Evolutionary conservation across 2,888 invertebrate species (phyloP).

Genomic region (Eilema griseolum): DNA sequence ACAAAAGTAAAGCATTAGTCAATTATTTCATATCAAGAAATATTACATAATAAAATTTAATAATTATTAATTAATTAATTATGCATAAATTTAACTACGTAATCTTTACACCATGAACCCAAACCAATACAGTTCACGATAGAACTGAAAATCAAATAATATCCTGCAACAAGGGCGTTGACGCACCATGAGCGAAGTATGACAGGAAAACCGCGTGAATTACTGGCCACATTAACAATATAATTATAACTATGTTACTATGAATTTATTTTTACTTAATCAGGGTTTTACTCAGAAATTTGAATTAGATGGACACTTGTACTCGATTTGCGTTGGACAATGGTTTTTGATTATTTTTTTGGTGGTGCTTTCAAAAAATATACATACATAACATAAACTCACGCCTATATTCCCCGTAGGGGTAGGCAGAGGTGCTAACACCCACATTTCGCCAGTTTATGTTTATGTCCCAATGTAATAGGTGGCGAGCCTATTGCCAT

Average conservation of each 20-base stretch:
- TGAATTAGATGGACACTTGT: background rate
- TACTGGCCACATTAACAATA: conserved; percentile 33
- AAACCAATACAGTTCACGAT: conserved; percentile 18
- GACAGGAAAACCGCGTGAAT: conserved; percentile 57
- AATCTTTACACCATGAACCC: background rate
- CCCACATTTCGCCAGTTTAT: too few species aligned
- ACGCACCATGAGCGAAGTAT: conserved; percentile 46
- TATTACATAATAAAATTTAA: too few species aligned
- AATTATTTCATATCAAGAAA: too few species aligned
- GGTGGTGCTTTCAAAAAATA: too few species aligned
- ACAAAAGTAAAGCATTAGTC: too few species aligned
- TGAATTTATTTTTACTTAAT: conserved; percentile 21
- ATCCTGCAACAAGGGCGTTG: conserved; percentile 55
- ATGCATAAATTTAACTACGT: background rate
- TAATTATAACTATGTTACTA: conserved; percentile 35
- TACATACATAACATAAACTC: too few species aligned
- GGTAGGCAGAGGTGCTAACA: too few species aligned
- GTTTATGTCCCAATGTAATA: too few species aligned
- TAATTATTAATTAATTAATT: too few species aligned
- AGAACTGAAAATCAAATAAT: conserved; percentile 50
- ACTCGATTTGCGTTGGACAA: background rate
- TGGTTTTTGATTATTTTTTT: too few species aligned
- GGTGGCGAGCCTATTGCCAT: too few species aligned
- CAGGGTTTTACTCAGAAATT: background rate
- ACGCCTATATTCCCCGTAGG: too few species aligned